Percentiles rank a stretch among this genome's conserved stretches.
These are phyloP conservation scores for Lathronympha strigana DNA, from an alignment of 2,888 invertebrate species.

Conservation along the genomic window DNA sequence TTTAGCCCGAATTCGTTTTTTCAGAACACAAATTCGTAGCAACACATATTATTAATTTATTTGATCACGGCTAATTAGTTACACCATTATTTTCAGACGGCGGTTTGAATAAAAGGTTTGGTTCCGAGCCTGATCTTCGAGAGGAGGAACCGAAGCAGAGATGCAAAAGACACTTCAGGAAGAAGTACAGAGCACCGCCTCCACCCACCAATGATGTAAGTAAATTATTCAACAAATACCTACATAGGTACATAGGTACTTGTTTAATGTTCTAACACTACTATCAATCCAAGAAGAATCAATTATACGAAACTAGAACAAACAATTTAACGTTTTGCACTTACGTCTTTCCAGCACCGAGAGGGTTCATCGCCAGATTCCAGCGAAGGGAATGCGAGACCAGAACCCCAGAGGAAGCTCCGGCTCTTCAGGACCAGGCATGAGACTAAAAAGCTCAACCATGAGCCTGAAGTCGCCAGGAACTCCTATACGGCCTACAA, in stretches of 20 bases:
- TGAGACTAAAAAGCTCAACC: slow-evolving; percentile 86
- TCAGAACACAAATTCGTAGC: too few relatives aligned
- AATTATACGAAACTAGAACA: too few relatives aligned
- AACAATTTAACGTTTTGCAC: neutral
- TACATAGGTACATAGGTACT: too few relatives aligned
- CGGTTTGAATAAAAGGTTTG: slow-evolving; percentile 84
- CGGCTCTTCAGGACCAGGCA: slow-evolving; percentile 90
- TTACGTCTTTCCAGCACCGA: slow-evolving; percentile 59
- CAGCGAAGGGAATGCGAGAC: slow-evolving; percentile 79
- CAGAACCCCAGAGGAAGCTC: slow-evolving; percentile 82
- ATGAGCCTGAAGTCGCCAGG: slow-evolving; percentile 63
- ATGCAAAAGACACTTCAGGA: slow-evolving; percentile 85
- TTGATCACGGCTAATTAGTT: neutral
- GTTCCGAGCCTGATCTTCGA: slow-evolving; percentile 89
- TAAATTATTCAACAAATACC: slow-evolving; percentile 21
- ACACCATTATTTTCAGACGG: slow-evolving; percentile 57
- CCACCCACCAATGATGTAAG: slow-evolving; percentile 80
- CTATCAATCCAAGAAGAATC: too few relatives aligned
- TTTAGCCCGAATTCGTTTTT: too few relatives aligned
- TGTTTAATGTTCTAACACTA: too few relatives aligned
- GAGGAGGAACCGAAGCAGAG: slow-evolving; percentile 70
- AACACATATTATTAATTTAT: neutral
- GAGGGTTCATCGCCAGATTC: slow-evolving; percentile 86
- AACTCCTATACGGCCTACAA: slow-evolving; percentile 69
- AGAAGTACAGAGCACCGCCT: slow-evolving; percentile 91